These are phyloP conservation scores for Drosophila kikkawai DNA, from an alignment of 1,140 invertebrate species.

Conservation along the genomic window DNA sequence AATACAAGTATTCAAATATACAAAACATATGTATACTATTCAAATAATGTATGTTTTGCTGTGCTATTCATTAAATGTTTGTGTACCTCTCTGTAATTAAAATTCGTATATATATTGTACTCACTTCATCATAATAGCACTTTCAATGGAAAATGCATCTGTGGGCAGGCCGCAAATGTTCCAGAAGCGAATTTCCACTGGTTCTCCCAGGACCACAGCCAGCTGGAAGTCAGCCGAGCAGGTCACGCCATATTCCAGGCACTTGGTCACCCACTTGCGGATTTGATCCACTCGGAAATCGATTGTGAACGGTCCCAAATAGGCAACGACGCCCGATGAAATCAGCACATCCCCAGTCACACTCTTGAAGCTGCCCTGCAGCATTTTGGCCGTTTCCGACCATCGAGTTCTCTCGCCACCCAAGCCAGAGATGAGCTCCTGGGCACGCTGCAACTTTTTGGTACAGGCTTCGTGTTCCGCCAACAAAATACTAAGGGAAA, in stretches of 20 bases:
- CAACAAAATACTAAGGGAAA: conserved; percentile 88
- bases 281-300: conserved; percentile 88
- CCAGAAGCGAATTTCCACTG: conserved; percentile 95
- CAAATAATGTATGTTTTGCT: too few species aligned
- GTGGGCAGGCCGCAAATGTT: conserved; percentile 95
- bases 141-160: conserved; percentile 96
- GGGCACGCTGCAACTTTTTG: conserved; percentile 95
- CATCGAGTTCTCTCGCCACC: conserved; percentile 94
- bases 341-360: conserved; percentile 93
- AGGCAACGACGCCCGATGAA: conserved; percentile 94
- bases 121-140: conserved; percentile 95
- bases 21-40: too few species aligned
- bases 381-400: conserved; percentile 90
- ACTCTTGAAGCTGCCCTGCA: conserved; percentile 90
- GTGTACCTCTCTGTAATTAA: background rate
- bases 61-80: background rate
- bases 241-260: conserved; percentile 89
- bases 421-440: conserved; percentile 95
- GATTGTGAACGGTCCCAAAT: conserved; percentile 95
- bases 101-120: conserved; percentile 12
- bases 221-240: conserved; percentile 91
- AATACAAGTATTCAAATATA: too few species aligned
- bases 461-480: conserved; percentile 94
- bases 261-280: conserved; percentile 90
- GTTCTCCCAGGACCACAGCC: conserved; percentile 93